Conservation (phyloP, 2,797 vertebrate genomes). For the Scleropages formosus region DNA sequence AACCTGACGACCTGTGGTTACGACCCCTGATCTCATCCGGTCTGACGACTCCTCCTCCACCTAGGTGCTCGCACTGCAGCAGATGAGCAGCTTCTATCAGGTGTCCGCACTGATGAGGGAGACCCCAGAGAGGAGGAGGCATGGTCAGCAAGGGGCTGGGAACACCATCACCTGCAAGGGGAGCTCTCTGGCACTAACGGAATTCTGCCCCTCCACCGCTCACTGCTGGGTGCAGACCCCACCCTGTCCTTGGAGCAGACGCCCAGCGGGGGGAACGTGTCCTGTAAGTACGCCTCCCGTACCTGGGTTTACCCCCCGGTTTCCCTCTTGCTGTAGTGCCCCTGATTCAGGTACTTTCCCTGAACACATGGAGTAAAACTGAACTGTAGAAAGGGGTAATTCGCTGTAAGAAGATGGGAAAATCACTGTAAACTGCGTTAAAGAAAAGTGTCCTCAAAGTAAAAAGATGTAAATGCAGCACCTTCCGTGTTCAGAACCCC, state of each 20-base stretch:
- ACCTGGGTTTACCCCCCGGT: background rate
- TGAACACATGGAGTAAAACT: no score
- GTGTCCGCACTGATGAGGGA: background rate
- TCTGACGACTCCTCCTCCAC: background rate
- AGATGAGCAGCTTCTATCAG: background rate
- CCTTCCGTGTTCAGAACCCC: no score
- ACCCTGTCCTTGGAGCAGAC: background rate
- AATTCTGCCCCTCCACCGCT: background rate
- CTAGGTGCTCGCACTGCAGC: background rate
- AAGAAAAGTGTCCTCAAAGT: no score
- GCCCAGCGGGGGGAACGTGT: background rate
- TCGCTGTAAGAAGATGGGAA: no score
- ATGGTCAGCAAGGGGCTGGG: background rate
- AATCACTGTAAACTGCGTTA: no score
- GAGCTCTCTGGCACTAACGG: background rate
- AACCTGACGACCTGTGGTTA: background rate
- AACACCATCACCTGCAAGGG: conserved; percentile 10
- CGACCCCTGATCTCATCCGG: background rate
- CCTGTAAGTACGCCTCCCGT: conserved; percentile 8
- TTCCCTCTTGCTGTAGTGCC: background rate
- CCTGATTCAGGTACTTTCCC: background rate
- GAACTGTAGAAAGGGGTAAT: no score
- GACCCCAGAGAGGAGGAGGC: conserved; percentile 5
- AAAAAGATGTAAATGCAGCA: no score
- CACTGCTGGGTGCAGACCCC: conserved; percentile 1